These are phyloP conservation scores for Hydropsyche tenuis DNA, from an alignment of 1,140 invertebrate genomes.

Conservation along the genomic window DNA sequence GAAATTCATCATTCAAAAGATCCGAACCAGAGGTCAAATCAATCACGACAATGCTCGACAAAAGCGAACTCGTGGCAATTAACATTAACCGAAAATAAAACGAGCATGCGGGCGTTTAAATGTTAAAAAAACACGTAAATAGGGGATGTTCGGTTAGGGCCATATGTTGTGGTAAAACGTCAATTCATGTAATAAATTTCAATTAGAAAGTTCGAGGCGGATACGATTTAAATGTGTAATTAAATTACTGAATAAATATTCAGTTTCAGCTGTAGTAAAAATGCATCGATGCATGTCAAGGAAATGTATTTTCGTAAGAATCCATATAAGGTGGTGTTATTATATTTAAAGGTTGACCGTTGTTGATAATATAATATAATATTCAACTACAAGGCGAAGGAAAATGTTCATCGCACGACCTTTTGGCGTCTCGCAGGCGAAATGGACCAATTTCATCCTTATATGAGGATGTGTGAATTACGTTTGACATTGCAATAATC, in stretches of 20 bases:
- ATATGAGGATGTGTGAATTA: conserved; percentile 1
- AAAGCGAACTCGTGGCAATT: neutral
- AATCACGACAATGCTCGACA: conserved; percentile 16
- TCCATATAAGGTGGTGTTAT: conserved; percentile 2
- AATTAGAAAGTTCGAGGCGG: neutral
- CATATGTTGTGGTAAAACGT: neutral
- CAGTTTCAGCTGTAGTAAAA: neutral
- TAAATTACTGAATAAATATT: too few relatives aligned
- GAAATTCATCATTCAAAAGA: conserved; percentile 13
- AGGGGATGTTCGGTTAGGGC: neutral
- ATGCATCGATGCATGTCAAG: neutral
- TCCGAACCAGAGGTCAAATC: conserved; percentile 7
- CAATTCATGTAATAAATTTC: neutral
- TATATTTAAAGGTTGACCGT: neutral
- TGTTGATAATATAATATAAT: neutral
- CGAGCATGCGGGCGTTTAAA: neutral
- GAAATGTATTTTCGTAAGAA: neutral
- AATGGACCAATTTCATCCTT: conserved; percentile 21
- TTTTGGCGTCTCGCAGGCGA: neutral
- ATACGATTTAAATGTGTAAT: neutral
- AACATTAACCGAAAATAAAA: neutral
- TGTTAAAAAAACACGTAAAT: neutral
- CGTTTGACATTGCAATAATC: neutral
- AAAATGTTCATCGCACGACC: neutral
- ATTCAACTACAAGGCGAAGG: conserved; percentile 8